Base-by-base conservation (phyloP, 2,113 vertebrate species). In the Canis aureus region DNA sequence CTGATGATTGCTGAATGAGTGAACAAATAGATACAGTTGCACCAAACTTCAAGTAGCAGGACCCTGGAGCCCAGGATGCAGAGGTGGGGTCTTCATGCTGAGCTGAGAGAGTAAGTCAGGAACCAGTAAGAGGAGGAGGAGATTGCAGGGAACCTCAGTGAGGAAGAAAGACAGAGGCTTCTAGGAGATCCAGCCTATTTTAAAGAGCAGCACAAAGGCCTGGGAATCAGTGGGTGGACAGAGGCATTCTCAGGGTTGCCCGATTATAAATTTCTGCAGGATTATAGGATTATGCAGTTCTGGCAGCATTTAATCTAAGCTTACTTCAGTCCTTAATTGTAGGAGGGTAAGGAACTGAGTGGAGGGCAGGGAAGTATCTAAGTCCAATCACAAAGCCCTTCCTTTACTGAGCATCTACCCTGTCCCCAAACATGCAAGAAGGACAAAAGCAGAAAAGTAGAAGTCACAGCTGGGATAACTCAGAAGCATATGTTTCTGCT, bases 101-200 rank as follows among this genome's bases (percentile, higher is more conserved):
- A 91, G 2, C n/a, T 60, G 11, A 74, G 32, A 27, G n/a, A 89
- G 43, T 79, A 78, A 73, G 13, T 55, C 22, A 79, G 71, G 6
- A 59, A 55, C 32, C 69, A 60, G 55, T 23, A 10, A 66, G 38
- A 35, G 9, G 55, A 29, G 66, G 17, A 57, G 91, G 57, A 78
- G 53, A 10, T 22, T 80, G 0, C 8, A 66, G 29, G 55, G 19
- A 80, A 74, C 57, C 32, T 88, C 29, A 69, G 43, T 25, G 13
- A 83, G n/a, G 25, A 79, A 55, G 78, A n/a, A 94, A 96, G 35
- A 11, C 51, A 94, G 53, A 91, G n/a, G 55, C 38, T 32, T 96
- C 62, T 51, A 11, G 38, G 8, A 51, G 57, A 25, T 20, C 57
- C 12, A 66, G 3, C 43, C 57, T n/a, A 25, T 38, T 94, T 74